Conservation (phyloP, 2,113 vertebrate species). For the Pluvialis apricaria region DNA sequence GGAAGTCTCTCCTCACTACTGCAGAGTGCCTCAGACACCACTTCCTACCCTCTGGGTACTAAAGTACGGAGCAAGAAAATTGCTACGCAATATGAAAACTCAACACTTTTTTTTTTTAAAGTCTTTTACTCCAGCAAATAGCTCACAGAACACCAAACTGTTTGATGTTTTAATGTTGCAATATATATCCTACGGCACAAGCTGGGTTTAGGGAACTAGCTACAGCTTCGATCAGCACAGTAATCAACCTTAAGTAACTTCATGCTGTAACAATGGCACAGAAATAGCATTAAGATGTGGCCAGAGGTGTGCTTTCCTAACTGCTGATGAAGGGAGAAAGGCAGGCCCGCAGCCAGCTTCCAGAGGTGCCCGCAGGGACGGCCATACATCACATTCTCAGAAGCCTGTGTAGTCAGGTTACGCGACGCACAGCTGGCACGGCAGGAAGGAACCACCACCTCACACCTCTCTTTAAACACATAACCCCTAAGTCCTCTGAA, state of each 20-base stretch:
- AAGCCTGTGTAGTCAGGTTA: not conserved
- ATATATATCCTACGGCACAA: not conserved
- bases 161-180: slow-evolving; percentile 40
- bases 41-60: not conserved
- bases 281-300: not conserved
- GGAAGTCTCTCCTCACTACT: not conserved
- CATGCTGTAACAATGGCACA: not conserved
- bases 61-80: not conserved
- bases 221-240: not conserved
- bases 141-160: slow-evolving; percentile 14
- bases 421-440: not conserved
- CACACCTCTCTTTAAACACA: not conserved
- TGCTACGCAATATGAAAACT: not conserved
- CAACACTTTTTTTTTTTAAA: not conserved
- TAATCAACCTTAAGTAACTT: slow-evolving; percentile 9
- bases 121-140: slow-evolving; percentile 43
- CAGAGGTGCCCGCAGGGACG: not conserved
- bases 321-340: slow-evolving; percentile 14
- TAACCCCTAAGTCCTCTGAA: not conserved
- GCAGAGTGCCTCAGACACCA: not conserved
- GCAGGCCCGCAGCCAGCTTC: not conserved
- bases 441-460: not conserved
- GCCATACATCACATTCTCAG: not conserved
- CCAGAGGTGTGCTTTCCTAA: not conserved
- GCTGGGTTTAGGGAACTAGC: not conserved